Base-by-base conservation (phyloP, 2,113 vertebrate species). In the Strix aluco region DNA sequence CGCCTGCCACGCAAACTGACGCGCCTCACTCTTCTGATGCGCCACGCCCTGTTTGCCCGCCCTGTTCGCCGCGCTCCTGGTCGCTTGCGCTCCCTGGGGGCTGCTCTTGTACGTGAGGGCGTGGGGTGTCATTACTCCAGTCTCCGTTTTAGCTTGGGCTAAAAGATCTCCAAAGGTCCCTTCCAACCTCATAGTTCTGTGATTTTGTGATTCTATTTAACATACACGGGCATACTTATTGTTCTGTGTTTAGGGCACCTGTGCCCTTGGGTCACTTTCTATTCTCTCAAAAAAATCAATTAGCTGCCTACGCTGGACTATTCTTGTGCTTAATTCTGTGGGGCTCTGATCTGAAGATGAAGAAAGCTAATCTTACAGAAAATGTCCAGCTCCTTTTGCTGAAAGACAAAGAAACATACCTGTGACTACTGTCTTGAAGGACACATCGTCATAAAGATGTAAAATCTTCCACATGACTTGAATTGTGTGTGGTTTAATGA, bases 191-290 rank as follows among this genome's bases (percentile, higher is more conserved):
- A 22, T 6, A 55, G 5, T 89, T 89, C 46, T 59, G 19, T 46
- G 15, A 42, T 11, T 79, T 19, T 62, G 19, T 32, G 22, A n/a
- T 63, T 87, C 42, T 75, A 1, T 59, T 67, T 71, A 44, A 44
- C 1, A 1, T 36, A 12, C 1, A 2, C 14, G 25, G 11, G 6
- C 1, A 4, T 47, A 51, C 11, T 54, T 74, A 22, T 5, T 42
- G 9, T 20, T 66, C 67, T 66, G 9, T 74, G 32, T 63, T 90
- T 71, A 47, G 11, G 22, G 4, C 0, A 1, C 27, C 10, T 55
- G 15, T 58, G 26, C 46, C 42, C 5, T 78, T 71, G 27, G 9
- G 6, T 49, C 11, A 27, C 4, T 17, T 77, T 77, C 66, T 49
- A 18, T 63, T 78, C 47, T 51, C 3, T 10, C 34, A 65, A 52